Evolutionary conservation across 2,797 vertebrate genomes (phyloP).

Genomic region (Apodemus agrarius): DNA sequence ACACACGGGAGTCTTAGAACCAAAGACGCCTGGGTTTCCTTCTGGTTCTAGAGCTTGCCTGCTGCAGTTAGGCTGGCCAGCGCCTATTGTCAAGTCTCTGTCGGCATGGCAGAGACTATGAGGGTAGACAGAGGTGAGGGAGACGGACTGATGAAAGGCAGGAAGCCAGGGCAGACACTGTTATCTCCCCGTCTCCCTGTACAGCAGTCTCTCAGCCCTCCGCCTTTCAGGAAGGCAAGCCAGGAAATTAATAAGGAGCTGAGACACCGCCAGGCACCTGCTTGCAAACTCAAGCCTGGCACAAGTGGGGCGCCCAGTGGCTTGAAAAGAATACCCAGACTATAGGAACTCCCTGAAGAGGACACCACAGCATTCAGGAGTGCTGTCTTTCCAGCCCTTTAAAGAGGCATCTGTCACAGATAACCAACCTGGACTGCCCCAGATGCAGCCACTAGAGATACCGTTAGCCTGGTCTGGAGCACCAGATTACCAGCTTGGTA

Average conservation of each 20-base stretch:
- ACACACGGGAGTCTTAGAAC: neutral
- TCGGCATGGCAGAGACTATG: neutral
- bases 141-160: neutral
- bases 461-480: neutral
- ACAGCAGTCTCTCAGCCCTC: slow-evolving; percentile 37
- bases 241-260: slow-evolving; percentile 79
- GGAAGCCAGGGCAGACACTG: slow-evolving; percentile 46
- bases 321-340: neutral
- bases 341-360: neutral
- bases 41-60: neutral
- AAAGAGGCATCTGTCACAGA: neutral
- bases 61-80: neutral
- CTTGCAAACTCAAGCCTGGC: slow-evolving; percentile 70
- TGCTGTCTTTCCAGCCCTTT: neutral
- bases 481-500: neutral
- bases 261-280: slow-evolving; percentile 33
- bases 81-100: neutral
- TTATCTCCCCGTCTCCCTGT: slow-evolving; percentile 69
- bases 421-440: neutral
- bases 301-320: neutral
- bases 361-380: neutral
- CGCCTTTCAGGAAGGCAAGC: slow-evolving; percentile 61
- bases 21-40: neutral
- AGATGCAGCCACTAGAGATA: neutral
- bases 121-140: neutral